These are phyloP conservation scores for Anastrepha ludens DNA, from an alignment of 1,140 invertebrate species.

Conservation along the genomic window DNA sequence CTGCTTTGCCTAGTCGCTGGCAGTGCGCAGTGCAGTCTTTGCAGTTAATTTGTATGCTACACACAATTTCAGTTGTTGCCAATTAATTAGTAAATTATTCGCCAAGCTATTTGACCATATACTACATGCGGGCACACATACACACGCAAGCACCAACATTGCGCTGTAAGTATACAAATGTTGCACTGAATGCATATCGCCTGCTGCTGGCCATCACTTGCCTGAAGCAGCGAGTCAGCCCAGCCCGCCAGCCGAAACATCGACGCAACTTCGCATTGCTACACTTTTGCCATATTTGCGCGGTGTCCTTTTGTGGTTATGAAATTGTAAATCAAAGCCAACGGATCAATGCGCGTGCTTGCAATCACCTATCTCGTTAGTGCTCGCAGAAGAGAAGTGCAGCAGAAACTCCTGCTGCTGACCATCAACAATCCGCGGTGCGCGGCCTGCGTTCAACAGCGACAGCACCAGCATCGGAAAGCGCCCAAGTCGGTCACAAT, in stretches of 20 bases:
- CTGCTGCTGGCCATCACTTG: neutral
- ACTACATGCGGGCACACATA: neutral
- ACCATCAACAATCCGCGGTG: neutral
- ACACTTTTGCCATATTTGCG: conserved; percentile 52
- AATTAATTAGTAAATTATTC: conserved; percentile 53
- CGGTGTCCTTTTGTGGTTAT: conserved; percentile 52
- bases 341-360: conserved; percentile 46
- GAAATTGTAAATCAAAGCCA: conserved; percentile 51
- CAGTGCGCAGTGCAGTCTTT: neutral
- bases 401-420: neutral
- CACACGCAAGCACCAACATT: neutral
- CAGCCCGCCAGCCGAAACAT: neutral
- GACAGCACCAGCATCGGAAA: neutral
- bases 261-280: neutral
- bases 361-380: conserved; percentile 18
- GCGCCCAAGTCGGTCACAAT: conserved; percentile 46
- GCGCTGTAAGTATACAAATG: neutral
- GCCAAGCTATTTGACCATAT: conserved; percentile 41
- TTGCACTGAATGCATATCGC: conserved; percentile 26
- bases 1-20: neutral
- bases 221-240: neutral
- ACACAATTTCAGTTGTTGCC: conserved; percentile 47
- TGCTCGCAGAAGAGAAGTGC: neutral
- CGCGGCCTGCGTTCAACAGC: neutral
- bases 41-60: conserved; percentile 38